Conservation (phyloP, 2,113 vertebrate genomes). For the Sula dactylatra region DNA sequence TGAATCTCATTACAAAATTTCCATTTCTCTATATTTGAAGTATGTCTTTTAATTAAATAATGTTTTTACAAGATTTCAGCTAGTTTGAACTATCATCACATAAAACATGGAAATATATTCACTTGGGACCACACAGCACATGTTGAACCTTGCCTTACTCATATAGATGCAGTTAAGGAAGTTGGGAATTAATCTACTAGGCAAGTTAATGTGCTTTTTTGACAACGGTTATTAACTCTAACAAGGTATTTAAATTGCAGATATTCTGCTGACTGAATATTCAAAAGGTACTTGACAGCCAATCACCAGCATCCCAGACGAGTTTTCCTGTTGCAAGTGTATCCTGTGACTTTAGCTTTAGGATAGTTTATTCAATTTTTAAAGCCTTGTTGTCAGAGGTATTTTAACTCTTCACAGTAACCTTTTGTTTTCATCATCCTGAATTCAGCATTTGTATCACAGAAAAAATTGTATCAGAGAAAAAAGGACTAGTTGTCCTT, state of each 20-base stretch:
- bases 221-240: slow-evolving; percentile 68
- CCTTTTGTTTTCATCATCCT: background rate
- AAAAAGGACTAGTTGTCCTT: background rate
- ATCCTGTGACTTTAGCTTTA: slow-evolving; percentile 9
- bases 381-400: background rate
- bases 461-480: background rate
- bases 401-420: background rate
- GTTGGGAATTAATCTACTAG: slow-evolving; percentile 62
- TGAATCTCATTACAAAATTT: background rate
- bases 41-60: slow-evolving; percentile 12
- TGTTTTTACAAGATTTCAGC: background rate
- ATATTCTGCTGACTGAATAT: slow-evolving; percentile 67
- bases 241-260: slow-evolving; percentile 74
- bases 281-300: slow-evolving; percentile 49
- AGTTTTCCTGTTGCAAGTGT: background rate
- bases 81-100: background rate
- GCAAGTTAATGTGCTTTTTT: slow-evolving; percentile 63
- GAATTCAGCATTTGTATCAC: background rate
- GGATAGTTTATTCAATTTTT: background rate
- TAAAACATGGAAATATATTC: slow-evolving; percentile 22
- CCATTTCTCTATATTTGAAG: background rate
- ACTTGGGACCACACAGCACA: background rate
- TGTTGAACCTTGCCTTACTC: slow-evolving; percentile 41
- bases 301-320: background rate
- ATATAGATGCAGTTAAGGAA: slow-evolving; percentile 20